Evolutionary conservation across 2,888 invertebrate genomes (phyloP), one percentile per base, ranked within the genome.

Genomic region (Uloborus plumipes): DNA sequence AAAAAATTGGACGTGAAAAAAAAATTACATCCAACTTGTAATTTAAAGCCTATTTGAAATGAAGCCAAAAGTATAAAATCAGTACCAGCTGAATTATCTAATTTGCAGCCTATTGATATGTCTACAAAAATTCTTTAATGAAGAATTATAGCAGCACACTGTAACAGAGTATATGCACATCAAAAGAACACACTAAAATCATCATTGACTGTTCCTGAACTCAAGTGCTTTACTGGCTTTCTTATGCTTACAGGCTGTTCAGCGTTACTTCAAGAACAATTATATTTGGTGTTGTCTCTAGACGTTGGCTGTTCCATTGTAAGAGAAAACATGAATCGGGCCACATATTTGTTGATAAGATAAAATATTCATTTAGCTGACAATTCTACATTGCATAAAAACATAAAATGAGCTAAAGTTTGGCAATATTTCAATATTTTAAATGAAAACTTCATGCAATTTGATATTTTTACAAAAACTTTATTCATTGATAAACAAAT

Each of bases 331-430:
- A 65, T 49, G 49, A 15, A 16, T n/a, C 49, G 65, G 26, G 15
- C 67, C 3, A 13, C 55, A 53, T 67, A 67, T 22, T 53, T 31
- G 51, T 53, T 6, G 20, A 67, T 53, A n/a, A 67, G 2, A 20
- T 53, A 67, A 53, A 67, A 51, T 53, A n/a, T 67, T 15, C 67
- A 67, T 67, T 53, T 67, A 26, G 53, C 67, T n/a, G 67, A 67
- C 22, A 67, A 67, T 16, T 22, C 20, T 67, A 26, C 47, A 2
- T 20, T 67, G 31, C 26, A 67, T 67, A 67, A 53, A 51, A 67
- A 11, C 20, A 22, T 53, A 26, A 67, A 67, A 67, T n/a, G 6
- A 15, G 51, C 22, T 26, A 67, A 67, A 26, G 67, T 67, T 13
- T 2, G 67, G 0, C 67, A 9, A 3, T 67, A 67, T 67, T 1